These are phyloP conservation scores for Clangula hyemalis DNA, from an alignment of 2,797 vertebrate genomes.

Conservation along the genomic window DNA sequence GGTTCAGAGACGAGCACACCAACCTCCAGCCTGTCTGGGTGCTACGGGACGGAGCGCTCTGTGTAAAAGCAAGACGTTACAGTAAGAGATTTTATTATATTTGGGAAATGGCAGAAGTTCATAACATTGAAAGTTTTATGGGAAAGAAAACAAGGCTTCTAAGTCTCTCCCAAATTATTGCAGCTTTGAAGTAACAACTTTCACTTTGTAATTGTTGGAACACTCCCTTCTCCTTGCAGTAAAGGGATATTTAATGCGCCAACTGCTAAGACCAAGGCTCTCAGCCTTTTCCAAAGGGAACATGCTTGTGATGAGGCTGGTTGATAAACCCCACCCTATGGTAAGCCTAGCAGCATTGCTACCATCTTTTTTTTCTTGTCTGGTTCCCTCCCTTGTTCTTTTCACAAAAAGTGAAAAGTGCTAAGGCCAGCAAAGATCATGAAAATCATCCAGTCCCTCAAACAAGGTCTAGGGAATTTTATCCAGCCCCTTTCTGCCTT, in stretches of 20 bases:
- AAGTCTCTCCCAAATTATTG: constrained; percentile 30
- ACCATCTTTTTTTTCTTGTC: neutral
- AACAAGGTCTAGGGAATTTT: neutral
- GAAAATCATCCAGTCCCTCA: neutral
- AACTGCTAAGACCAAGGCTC: neutral
- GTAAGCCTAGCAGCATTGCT: neutral
- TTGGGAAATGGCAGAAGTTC: constrained; percentile 17
- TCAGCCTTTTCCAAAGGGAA: neutral
- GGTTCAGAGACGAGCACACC: accelerated
- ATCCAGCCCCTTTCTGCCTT: neutral
- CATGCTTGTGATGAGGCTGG: neutral
- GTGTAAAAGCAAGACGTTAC: neutral
- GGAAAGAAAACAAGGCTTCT: constrained; percentile 27
- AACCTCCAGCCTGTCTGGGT: neutral
- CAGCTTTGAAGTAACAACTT: constrained; percentile 50
- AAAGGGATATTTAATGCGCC: neutral
- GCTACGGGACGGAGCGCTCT: accelerated
- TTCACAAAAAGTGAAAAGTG: neutral
- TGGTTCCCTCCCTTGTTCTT: neutral
- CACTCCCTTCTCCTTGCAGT: neutral
- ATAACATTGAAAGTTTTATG: neutral
- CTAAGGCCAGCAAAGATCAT: neutral
- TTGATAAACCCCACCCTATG: neutral
- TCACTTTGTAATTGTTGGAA: constrained; percentile 25
- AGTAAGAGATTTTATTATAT: neutral